A percentile compares a stretch with the other conserved stretches of the same genome.
phyloP scores from a whole-genome alignment of 2,888 invertebrate genomes.

The Chrysolina americana region DNA sequence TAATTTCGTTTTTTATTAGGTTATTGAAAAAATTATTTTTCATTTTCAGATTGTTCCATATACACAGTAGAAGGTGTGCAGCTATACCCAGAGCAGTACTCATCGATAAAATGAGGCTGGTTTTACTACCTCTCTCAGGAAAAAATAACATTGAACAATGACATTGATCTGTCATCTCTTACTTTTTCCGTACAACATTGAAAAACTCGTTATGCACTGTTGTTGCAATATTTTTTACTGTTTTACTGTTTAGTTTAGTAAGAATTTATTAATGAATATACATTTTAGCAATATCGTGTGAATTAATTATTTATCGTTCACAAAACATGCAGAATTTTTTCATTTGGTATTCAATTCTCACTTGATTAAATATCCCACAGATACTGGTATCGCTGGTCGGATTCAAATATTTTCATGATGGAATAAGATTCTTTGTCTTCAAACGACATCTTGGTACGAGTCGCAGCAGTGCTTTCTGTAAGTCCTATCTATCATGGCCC shows the following conservation, averaged over 20 bases:
- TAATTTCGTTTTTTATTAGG: background rate
- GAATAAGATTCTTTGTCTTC: too few relatives aligned
- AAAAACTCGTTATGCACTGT: slow-evolving; percentile 42
- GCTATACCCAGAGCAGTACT: slow-evolving; percentile 84
- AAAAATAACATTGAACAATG: slow-evolving; percentile 53
- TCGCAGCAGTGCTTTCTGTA: too few relatives aligned
- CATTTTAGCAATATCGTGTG: background rate
- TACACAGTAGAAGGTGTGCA: slow-evolving; percentile 95
- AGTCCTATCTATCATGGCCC: too few relatives aligned
- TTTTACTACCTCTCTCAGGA: slow-evolving; percentile 62
- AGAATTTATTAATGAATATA: slow-evolving; percentile 22
- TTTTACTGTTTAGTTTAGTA: slow-evolving; percentile 29
- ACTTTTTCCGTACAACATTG: slow-evolving; percentile 16
- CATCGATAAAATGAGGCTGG: slow-evolving; percentile 64
- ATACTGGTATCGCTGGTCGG: too few relatives aligned
- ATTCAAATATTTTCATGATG: too few relatives aligned
- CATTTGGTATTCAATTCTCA: too few relatives aligned
- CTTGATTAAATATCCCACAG: too few relatives aligned
- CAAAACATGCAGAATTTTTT: too few relatives aligned
- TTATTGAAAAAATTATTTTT: slow-evolving; percentile 48
- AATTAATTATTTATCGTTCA: background rate
- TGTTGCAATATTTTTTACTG: slow-evolving; percentile 46
- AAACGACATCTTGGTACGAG: too few relatives aligned
- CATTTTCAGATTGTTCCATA: slow-evolving; percentile 93
- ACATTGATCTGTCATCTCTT: slow-evolving; percentile 31